Base-by-base conservation (phyloP, 2,797 vertebrate species). In the Podarcis siculus region DNA sequence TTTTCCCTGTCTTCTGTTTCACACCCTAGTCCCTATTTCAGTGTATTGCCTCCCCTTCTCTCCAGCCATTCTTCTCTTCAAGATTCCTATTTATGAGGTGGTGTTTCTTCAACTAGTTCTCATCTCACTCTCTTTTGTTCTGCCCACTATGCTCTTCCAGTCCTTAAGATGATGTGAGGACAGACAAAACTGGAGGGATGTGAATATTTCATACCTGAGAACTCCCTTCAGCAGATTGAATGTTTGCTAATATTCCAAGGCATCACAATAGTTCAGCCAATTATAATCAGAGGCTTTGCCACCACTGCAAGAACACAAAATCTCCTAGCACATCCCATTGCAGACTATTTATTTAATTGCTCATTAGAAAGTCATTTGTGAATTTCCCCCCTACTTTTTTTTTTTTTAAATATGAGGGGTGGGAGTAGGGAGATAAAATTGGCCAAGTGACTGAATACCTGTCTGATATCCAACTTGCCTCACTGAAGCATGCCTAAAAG, bases 321-420 rank as follows among this genome's bases (percentile, higher is more conserved):
- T n/a, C 42, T 15, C 30, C 86, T 88, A 93, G 87, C 94, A 78
- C 88, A 85, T 86, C 87, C 94, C 94, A 95, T 93, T 64, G 5
- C 7, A 23, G 61, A 23, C 21, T 82, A 93, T 89, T 55, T 73
- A 92, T 91, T 89, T 94, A 92, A 94, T 87, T 89, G 89, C 90
- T 72, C 79, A 45, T 89, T 91, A 85, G 92, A 91, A 87, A 89
- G 89, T 90, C 72, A 91, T 89, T 83, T 91, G 49, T 49, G 1
- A 86, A 89, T 82, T 95, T 92, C 89, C 88, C 4, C 94, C 82
- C 91, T 89, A 93, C 5, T 45, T 1, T 45, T 69, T 91, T 93
- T 77, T 55, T 45, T 3, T 37, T 45, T 45, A 45, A 10, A 55
- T 55, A 55, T 55, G 13, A 15, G 13, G 49, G 49, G 49, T 55